phyloP scores from a whole-genome alignment of 1,140 invertebrate genomes.

The Oedothorax gibbosus region DNA sequence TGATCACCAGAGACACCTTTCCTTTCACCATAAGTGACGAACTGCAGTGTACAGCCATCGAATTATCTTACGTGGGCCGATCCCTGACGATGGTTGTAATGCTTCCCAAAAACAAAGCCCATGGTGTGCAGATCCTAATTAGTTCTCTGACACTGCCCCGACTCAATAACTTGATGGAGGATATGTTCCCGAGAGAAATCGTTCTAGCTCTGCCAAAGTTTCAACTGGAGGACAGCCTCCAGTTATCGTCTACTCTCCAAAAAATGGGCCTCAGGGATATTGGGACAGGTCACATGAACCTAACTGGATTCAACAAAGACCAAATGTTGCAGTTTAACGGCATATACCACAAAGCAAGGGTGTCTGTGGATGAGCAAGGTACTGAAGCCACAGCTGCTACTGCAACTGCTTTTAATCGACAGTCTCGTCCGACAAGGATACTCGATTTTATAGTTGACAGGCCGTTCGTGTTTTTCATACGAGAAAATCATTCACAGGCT shows the following conservation, averaged over 20 bases:
- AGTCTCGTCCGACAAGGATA: constrained; percentile 56
- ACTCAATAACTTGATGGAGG: constrained; percentile 59
- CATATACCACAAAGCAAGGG: constrained; percentile 83
- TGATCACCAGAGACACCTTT: constrained; percentile 63
- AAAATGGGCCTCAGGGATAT: constrained; percentile 63
- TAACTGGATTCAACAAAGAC: constrained; percentile 57
- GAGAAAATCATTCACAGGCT: constrained; percentile 73
- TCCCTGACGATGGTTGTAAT: constrained; percentile 82
- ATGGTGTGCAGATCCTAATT: constrained; percentile 63
- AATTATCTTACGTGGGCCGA: constrained; percentile 86
- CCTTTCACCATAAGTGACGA: constrained; percentile 61
- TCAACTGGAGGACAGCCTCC: constrained; percentile 75
- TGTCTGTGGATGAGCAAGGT: constrained; percentile 85
- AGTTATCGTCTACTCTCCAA: constrained; percentile 59
- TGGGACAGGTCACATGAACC: constrained; percentile 54
- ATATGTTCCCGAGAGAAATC: constrained; percentile 70
- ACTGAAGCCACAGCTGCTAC: constrained; percentile 82
- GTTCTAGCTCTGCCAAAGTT: constrained; percentile 87
- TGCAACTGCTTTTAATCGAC: constrained; percentile 54
- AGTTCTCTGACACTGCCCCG: constrained; percentile 49
- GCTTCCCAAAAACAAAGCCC: constrained; percentile 63
- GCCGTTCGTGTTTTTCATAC: constrained; percentile 80
- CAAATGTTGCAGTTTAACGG: constrained; percentile 50
- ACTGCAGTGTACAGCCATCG: constrained; percentile 83
- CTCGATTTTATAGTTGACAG: constrained; percentile 77